Conservation (phyloP, 2,888 invertebrate species). For the Agrochola lychnidis region DNA sequence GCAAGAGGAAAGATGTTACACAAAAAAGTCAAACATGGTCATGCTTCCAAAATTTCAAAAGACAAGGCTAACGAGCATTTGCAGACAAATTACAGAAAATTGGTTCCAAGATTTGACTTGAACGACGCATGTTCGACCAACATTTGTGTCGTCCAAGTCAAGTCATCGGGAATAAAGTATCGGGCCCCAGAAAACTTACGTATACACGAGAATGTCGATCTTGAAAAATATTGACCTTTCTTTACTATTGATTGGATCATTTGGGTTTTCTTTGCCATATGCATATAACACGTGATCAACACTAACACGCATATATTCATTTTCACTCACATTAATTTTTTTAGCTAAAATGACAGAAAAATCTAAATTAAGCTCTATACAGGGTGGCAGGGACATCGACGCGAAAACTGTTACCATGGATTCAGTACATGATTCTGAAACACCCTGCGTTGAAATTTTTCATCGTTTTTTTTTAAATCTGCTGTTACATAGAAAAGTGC, state of each 20-base stretch:
- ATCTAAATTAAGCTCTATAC: slow-evolving; percentile 7
- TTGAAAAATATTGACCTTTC: background rate
- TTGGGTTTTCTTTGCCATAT: slow-evolving; percentile 35
- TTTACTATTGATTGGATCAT: background rate
- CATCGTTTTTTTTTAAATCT: too few species aligned
- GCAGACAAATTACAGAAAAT: background rate
- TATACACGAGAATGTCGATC: slow-evolving; percentile 7
- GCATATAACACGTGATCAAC: slow-evolving; percentile 1
- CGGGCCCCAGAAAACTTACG: slow-evolving; percentile 31
- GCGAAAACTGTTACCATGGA: too few species aligned
- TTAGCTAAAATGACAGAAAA: slow-evolving; percentile 20
- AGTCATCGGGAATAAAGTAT: background rate
- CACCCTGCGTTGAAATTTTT: too few species aligned
- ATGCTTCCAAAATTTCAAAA: background rate
- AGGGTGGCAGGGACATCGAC: too few species aligned
- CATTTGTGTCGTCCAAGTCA: background rate
- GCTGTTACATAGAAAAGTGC: too few species aligned
- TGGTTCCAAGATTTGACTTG: background rate
- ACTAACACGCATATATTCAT: slow-evolving; percentile 36
- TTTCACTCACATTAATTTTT: slow-evolving; percentile 34
- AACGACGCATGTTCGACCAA: too few species aligned
- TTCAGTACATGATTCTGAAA: too few species aligned
- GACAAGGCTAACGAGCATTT: background rate
- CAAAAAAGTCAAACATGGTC: background rate
- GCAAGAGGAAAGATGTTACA: too few species aligned